Evolutionary conservation across 1,140 invertebrate genomes (phyloP).

Genomic region (Helicoverpa armigera): DNA sequence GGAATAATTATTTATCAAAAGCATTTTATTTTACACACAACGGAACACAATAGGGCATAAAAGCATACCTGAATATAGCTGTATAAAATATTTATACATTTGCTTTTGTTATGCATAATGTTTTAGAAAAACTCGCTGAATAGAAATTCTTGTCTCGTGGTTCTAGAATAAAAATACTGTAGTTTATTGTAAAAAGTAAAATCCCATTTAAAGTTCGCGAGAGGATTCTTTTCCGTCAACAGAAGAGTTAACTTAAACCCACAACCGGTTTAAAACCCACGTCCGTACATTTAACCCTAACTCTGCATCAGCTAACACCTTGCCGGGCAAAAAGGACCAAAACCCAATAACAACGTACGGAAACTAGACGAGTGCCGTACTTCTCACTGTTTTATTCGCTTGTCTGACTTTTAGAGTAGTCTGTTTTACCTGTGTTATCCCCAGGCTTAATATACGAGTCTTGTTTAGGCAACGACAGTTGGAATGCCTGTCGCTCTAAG

Average conservation of each 20-base stretch:
- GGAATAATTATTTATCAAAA: too few relatives aligned
- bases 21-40: too few relatives aligned
- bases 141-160: too few relatives aligned
- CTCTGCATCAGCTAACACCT: constrained; percentile 37
- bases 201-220: not conserved
- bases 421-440: constrained; percentile 38
- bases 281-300: constrained; percentile 16
- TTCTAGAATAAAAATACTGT: too few relatives aligned
- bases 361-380: constrained; percentile 35
- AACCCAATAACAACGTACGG: constrained; percentile 38
- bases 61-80: too few relatives aligned
- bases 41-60: too few relatives aligned
- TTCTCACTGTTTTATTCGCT: constrained; percentile 40
- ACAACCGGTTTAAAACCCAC: constrained; percentile 18
- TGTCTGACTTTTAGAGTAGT: constrained; percentile 47
- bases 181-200: not conserved
- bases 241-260: not conserved
- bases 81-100: too few relatives aligned
- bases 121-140: too few relatives aligned
- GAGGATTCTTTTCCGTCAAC: constrained; percentile 9
- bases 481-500: not conserved
- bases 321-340: constrained; percentile 21
- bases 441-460: constrained; percentile 26
- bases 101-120: too few relatives aligned
- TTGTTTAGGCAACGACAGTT: constrained; percentile 26